Base-by-base conservation (phyloP, 1,140 invertebrate species). In the Stegodyphus dumicola region DNA sequence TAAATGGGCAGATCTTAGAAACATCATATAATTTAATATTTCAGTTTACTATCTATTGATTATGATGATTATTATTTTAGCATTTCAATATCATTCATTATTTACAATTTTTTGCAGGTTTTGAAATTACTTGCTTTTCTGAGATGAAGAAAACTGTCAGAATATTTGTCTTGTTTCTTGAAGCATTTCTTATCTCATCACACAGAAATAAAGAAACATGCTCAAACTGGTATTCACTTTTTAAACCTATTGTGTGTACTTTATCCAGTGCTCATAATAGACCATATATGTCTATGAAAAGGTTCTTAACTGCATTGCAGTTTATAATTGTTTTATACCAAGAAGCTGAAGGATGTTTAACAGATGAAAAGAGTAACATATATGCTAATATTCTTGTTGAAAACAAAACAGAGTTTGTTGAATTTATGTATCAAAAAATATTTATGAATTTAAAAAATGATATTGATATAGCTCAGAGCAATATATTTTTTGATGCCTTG, bases 381-480 rank as follows among this genome's bases (percentile, higher is more conserved):
- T 33, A 13, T 15, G 15, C 18, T 60, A 76, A 69, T 13, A 7
- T 85, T 7, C 3, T 33, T 17, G 17, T 51, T 60, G 18, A 76
- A 15, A 7, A 48, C n/a, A 18, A 49, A 17, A 13, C 60, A 49
- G n/a, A 85, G 17, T 54, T 77, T 48, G 10, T 85, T 6, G 73
- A 85, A 54, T 77, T 85, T 48, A 66, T 85, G 13, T 76, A 48
- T 18, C 60, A 77, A 54, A 77, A 56, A 15, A 64, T 70, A 60
- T 76, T 85, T 18, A 56, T 33, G 2, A 18, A 48, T 17, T 70
- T 60, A 33, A 13, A 67, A n/a, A 13, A 15, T 56, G 13, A 6
- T 6, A 69, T 11, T 51, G 65, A 17, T 51, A 77, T 85, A 69
- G 49, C 33, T 56, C 64, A 76, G 17, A 67, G 6, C 56, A 15